A percentile compares a stretch with the other conserved stretches of the same genome.
phyloP scores from a whole-genome alignment of 1,140 invertebrate species.

The Drepana arcuata region DNA sequence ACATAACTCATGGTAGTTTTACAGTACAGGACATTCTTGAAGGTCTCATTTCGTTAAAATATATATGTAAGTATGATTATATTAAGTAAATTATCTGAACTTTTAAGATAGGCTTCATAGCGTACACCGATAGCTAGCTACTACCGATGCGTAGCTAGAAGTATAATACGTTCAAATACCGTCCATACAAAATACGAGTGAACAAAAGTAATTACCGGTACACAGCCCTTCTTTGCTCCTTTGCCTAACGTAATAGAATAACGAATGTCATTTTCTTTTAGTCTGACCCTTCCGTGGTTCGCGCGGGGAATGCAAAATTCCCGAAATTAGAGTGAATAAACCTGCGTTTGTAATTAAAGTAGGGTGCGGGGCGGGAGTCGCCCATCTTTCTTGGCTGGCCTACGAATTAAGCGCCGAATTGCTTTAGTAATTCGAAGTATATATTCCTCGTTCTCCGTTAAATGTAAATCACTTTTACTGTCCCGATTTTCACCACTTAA shows the following conservation, averaged over 20 bases:
- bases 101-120: too few relatives aligned
- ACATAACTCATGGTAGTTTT: too few relatives aligned
- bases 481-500: conserved; percentile 42
- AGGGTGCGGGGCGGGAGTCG: conserved; percentile 42
- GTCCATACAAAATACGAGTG: conserved; percentile 9
- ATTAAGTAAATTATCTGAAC: too few relatives aligned
- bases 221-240: conserved; percentile 43
- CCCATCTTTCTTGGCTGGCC: conserved; percentile 68
- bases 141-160: too few relatives aligned
- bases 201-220: conserved; percentile 55
- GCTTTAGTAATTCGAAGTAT: conserved; percentile 68
- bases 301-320: conserved; percentile 67
- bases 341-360: conserved; percentile 68
- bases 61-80: too few relatives aligned
- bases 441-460: conserved; percentile 62
- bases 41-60: too few relatives aligned
- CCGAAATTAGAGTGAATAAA: conserved; percentile 68
- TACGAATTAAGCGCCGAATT: conserved; percentile 69
- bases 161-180: too few relatives aligned
- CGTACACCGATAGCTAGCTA: too few relatives aligned
- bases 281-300: conserved; percentile 64
- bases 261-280: conserved; percentile 69
- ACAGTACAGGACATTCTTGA: too few relatives aligned
- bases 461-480: conserved; percentile 68
- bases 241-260: conserved; percentile 64